These are phyloP conservation scores for Plebejus melissa DNA, from an alignment of 2,888 invertebrate species.

Conservation along the genomic window DNA sequence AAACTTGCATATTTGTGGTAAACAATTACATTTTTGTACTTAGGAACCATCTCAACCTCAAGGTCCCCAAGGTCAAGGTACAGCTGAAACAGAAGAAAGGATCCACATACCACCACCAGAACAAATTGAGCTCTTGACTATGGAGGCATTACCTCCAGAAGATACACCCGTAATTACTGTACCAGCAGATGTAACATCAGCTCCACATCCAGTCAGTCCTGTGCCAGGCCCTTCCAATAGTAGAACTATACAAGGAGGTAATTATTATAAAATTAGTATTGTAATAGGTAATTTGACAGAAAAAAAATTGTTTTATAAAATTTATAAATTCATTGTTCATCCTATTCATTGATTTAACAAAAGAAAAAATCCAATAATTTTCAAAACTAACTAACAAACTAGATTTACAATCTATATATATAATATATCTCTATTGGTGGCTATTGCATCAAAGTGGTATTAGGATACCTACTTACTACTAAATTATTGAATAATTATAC, in stretches of 20 bases:
- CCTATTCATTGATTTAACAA: neutral
- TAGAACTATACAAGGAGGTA: neutral
- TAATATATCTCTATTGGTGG: no score
- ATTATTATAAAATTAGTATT: no score
- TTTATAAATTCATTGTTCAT: no score
- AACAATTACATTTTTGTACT: neutral
- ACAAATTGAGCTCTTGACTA: neutral
- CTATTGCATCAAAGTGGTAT: no score
- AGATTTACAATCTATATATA: no score
- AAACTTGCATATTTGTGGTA: neutral
- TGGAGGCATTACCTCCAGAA: neutral
- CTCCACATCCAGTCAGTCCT: slow-evolving; percentile 1
- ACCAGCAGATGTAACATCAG: neutral
- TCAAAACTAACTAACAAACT: neutral
- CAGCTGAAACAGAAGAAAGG: neutral
- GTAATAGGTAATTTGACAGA: neutral
- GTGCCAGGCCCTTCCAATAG: neutral
- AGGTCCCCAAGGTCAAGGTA: neutral
- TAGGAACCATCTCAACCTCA: neutral
- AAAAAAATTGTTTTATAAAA: neutral
- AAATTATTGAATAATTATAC: no score
- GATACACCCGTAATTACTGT: neutral
- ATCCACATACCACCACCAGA: neutral
- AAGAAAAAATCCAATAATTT: no score
- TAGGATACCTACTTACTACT: no score